Evolutionary conservation across 2,113 vertebrate species (phyloP), one percentile per base, ranked within the genome.

Genomic region (Colistium nudipinnis): DNA sequence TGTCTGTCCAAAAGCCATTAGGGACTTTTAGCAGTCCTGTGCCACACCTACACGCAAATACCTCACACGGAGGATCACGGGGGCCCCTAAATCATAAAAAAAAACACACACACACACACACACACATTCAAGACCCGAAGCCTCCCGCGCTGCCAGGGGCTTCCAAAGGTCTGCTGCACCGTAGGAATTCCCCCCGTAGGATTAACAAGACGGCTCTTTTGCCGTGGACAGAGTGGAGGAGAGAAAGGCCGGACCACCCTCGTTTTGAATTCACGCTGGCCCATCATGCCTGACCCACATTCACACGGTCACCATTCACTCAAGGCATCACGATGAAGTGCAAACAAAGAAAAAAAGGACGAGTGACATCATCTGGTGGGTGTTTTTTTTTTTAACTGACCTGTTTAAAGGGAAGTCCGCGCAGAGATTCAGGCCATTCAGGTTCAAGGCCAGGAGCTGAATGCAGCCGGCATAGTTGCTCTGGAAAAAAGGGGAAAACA

Each of bases 161-260:
- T 52, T 67, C 62, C 35, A 70, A 63, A 78, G 75, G 69, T 79
- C 87, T 74, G 61, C 78, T 83, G 82, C 81, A 84, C 84, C 76
- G 59, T 31, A 81, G 80, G 80, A 89, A 86, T 80, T 81, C 61
- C 73, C 74, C 71, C 76, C 19, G 69, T 19, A 62, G 71, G 70
- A 74, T 81, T 87, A 77, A 62, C 59, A 67, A 73, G 67, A 80
- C 72, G 19, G 17, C 35, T 51, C 33, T 65, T 73, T 41, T 69
- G 70, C 72, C 65, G 66, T 62, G 60, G 79, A 78, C 33, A 52
- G 35, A 63, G 62, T 7, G 16, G 13, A 70, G 53, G 56, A 53
- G 43, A 64, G 54, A 69, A 10, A 74, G 60, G 20, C 53, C 33
- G 28, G 84, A 85, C 86, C 89, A 87, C 89, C 87, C 76, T 64